phyloP scores from a whole-genome alignment of 1,140 invertebrate genomes.

The Gryllus bimaculatus region DNA sequence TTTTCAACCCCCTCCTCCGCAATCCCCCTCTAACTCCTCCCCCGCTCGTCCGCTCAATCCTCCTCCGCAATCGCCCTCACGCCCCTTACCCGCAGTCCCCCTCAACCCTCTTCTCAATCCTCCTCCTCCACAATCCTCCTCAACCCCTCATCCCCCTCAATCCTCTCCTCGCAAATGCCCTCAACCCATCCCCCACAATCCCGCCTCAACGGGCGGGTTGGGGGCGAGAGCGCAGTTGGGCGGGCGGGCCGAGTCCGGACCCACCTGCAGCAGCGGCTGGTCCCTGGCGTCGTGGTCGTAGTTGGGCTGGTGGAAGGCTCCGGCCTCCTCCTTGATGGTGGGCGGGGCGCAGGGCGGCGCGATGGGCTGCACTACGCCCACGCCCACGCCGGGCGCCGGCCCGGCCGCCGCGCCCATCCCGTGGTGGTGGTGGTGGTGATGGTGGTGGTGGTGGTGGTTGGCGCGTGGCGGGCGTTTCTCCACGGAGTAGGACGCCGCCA shows the following conservation, averaged over 20 bases:
- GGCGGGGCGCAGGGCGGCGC: neutral
- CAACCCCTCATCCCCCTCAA: no score
- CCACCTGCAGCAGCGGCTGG: neutral
- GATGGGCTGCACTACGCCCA: conserved; percentile 19
- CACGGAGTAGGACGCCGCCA: conserved; percentile 74
- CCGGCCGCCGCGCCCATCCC: conserved; percentile 20
- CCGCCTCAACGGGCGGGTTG: no score
- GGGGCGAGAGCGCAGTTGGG: no score
- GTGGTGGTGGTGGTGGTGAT: neutral
- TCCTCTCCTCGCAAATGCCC: no score
- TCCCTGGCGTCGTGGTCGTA: neutral
- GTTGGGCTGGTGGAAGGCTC: conserved; percentile 8
- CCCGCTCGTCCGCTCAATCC: no score
- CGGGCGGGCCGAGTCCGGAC: neutral
- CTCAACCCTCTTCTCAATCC: no score
- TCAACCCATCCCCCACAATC: no score
- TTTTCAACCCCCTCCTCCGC: no score
- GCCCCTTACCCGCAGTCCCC: no score
- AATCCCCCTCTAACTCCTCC: no score
- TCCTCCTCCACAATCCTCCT: no score
- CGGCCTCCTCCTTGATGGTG: conserved; percentile 21
- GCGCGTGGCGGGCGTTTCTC: conserved; percentile 50
- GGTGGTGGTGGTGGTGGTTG: conserved; percentile 21
- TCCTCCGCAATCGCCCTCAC: no score
- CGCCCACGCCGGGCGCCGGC: conserved; percentile 32